These are phyloP conservation scores for Camptogramma bilineatum DNA, from an alignment of 2,888 invertebrate species.

Conservation along the genomic window DNA sequence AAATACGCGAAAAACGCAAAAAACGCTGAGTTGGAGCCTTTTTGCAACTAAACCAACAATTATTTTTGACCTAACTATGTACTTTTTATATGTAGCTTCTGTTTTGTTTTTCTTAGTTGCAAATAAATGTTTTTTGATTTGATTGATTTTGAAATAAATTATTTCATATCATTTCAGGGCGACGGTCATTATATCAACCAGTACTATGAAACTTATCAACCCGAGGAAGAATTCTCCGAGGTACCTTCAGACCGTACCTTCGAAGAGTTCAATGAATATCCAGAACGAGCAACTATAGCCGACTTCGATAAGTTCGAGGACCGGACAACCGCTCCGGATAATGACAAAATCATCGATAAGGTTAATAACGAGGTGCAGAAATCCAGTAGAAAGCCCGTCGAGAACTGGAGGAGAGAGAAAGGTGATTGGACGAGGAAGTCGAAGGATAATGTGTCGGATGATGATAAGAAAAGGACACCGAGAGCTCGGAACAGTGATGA, in stretches of 20 bases:
- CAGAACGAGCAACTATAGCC: conserved; percentile 30
- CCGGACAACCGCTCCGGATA: conserved; percentile 28
- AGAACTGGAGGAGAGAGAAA: conserved; percentile 76
- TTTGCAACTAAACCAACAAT: too few species aligned
- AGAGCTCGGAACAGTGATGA: conserved; percentile 60
- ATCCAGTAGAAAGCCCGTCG: conserved; percentile 59
- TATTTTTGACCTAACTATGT: too few species aligned
- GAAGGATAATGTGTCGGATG: conserved; percentile 62
- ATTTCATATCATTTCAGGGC: too few species aligned
- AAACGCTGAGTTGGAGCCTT: too few species aligned
- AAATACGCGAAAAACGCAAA: too few species aligned
- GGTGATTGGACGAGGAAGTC: conserved; percentile 66
- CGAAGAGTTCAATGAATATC: conserved; percentile 4
- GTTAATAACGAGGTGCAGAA: conserved; percentile 74
- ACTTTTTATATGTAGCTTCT: too few species aligned
- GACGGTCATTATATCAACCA: conserved; percentile 76
- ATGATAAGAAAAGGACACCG: conserved; percentile 54
- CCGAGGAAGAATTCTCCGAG: conserved; percentile 47
- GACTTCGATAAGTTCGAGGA: conserved; percentile 29
- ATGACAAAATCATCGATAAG: conserved; percentile 55
- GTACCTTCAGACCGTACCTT: conserved; percentile 34
- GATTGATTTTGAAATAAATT: too few species aligned
- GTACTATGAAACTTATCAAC: conserved; percentile 58
- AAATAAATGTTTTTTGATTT: too few species aligned
- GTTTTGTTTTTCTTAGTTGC: too few species aligned